These are phyloP conservation scores for Orchestia grillus DNA, from an alignment of 1,140 invertebrate genomes.

Conservation along the genomic window DNA sequence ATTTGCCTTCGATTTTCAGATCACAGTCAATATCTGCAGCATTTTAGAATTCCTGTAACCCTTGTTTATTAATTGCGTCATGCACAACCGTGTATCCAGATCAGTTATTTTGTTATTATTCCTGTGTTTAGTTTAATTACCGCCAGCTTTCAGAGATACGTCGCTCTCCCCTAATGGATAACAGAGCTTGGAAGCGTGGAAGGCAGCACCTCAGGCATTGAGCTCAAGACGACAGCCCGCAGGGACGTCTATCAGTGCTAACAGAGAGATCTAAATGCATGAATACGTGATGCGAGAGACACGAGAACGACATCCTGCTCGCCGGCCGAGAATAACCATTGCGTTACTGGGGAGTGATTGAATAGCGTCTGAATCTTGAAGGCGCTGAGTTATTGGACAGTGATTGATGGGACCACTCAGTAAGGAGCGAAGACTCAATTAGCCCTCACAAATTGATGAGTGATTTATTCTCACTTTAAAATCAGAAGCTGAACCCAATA, in stretches of 20 bases:
- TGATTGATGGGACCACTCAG: neutral
- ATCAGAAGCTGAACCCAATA: too few species aligned
- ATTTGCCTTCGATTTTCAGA: neutral
- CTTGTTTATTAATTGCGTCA: neutral
- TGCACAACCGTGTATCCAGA: neutral
- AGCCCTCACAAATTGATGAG: too few species aligned
- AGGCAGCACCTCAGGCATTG: neutral
- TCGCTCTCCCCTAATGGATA: neutral
- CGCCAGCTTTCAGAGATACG: neutral
- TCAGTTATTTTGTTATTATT: neutral
- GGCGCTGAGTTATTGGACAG: neutral
- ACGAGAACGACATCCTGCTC: neutral
- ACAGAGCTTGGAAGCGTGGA: neutral
- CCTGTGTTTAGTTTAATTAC: neutral
- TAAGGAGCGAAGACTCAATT: neutral
- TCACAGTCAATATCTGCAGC: neutral
- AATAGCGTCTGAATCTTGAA: neutral
- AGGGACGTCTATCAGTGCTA: neutral
- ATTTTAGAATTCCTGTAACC: neutral
- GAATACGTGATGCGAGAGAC: neutral
- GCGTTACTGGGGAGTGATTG: neutral
- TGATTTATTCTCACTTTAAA: too few species aligned
- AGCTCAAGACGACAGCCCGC: neutral
- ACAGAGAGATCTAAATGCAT: constrained; percentile 1
- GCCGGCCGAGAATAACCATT: neutral